Evolutionary conservation across 2,888 invertebrate genomes (phyloP), one percentile per base, ranked within the genome.

Genomic region (Galerucella calmariensis): DNA sequence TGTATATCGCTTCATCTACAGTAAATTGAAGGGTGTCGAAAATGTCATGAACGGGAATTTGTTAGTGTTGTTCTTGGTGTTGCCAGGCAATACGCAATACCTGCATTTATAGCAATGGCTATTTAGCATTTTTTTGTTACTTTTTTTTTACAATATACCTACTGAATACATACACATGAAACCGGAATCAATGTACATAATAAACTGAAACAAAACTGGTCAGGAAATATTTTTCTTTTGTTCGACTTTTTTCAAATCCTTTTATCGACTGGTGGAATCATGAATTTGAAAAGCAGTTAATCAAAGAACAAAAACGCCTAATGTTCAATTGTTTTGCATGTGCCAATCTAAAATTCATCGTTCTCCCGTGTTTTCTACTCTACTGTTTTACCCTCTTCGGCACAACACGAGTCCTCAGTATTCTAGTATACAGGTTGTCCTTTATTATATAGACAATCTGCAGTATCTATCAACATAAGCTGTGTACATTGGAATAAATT

Each of bases 321-420:
- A 16, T 44, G 46, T 65, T 65, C 63, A 65, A 65, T 65, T 65
- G 63, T 65, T 65, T 65, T 46, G 63, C 63, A 65, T 46, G 46
- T 65, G 63, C 63, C 63, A 46, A 65, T 65, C 63, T 20, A 65
- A 65, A 65, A 65, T 46, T 20, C 20, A 65, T 20, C 63, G 24
- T 48, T 44, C 63, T 65, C 16, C 62, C 62, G 35, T 35, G 14
- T 14, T 62, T 62, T 62, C 14, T 65, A 5, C 27, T 65, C 46
- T 44, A 44, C 16, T 65, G 41, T n/a, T 65, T 27, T n/a, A 65
- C 62, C 62, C 63, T 65, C 63, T 44, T 14, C 63, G 16, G 20
- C 46, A 20, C 46, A 44, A 46, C 44, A 46, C 27, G 63, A 65
- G 63, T 65, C 46, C 46, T 24, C 20, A 65, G 24, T 16, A 41